Conservation (phyloP, 2,113 vertebrate species). For the Bos indicus region DNA sequence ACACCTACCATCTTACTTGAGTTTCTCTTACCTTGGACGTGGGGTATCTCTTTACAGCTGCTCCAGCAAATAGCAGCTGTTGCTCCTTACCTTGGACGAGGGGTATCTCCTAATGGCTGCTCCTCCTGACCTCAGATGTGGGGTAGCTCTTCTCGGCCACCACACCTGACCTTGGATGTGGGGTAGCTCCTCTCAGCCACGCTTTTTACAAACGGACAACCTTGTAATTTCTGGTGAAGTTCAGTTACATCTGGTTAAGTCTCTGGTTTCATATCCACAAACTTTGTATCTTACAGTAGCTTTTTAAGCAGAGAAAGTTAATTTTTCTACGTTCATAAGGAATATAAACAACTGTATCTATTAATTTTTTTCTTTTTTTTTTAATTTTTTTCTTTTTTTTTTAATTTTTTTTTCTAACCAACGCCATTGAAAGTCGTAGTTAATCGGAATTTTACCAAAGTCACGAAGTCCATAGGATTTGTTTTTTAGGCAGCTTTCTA, state of each 20-base stretch:
- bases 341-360: not conserved
- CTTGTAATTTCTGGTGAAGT: not conserved
- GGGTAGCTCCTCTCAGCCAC: too few species aligned
- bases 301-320: not conserved
- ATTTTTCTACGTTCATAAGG: not conserved
- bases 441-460: not conserved
- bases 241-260: not conserved
- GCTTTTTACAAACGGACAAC: not conserved
- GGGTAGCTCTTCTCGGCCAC: fast-evolving
- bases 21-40: too few species aligned
- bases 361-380: not conserved
- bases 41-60: too few species aligned
- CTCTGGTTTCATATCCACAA: not conserved
- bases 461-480: not conserved
- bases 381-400: not conserved
- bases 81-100: too few species aligned
- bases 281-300: not conserved
- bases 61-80: too few species aligned
- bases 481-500: not conserved
- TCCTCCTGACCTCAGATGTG: fast-evolving
- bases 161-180: fast-evolving
- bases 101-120: too few species aligned
- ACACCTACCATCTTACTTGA: too few species aligned
- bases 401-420: not conserved
- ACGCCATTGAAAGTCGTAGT: not conserved